Percentiles rank a stretch among this genome's conserved stretches.
These are phyloP conservation scores for Podabrus alpinus DNA, from an alignment of 2,888 invertebrate genomes.

Conservation along the genomic window DNA sequence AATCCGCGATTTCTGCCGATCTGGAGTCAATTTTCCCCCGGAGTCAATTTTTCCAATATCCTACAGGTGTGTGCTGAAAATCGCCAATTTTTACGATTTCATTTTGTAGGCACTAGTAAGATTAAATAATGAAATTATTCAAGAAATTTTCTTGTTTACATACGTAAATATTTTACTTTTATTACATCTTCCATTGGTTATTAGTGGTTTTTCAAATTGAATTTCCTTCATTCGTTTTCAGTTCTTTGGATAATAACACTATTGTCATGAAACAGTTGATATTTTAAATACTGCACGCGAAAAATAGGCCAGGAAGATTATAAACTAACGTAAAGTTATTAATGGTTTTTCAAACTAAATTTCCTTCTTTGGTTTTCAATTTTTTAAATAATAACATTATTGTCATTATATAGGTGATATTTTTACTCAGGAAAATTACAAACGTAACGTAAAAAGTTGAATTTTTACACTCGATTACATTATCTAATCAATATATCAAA, in stretches of 20 bases:
- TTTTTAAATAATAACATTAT: no score
- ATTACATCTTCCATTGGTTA: neutral
- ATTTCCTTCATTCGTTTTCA: neutral
- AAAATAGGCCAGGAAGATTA: no score
- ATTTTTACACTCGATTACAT: no score
- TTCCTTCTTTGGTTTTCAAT: no score
- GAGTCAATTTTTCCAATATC: conserved; percentile 31
- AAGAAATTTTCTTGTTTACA: neutral
- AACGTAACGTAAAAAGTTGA: no score
- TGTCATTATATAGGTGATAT: no score
- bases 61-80: conserved; percentile 28
- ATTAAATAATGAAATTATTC: neutral
- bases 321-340: no score
- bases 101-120: neutral
- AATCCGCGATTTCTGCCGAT: conserved; percentile 32
- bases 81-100: neutral
- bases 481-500: no score
- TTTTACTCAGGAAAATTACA: no score
- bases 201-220: neutral
- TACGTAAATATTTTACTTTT: neutral
- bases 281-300: no score
- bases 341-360: no score
- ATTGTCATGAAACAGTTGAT: no score
- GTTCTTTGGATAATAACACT: neutral
- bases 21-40: conserved; percentile 33